Evolutionary conservation across 2,113 vertebrate genomes (phyloP).

Genomic region (Platichthys stellatus): DNA sequence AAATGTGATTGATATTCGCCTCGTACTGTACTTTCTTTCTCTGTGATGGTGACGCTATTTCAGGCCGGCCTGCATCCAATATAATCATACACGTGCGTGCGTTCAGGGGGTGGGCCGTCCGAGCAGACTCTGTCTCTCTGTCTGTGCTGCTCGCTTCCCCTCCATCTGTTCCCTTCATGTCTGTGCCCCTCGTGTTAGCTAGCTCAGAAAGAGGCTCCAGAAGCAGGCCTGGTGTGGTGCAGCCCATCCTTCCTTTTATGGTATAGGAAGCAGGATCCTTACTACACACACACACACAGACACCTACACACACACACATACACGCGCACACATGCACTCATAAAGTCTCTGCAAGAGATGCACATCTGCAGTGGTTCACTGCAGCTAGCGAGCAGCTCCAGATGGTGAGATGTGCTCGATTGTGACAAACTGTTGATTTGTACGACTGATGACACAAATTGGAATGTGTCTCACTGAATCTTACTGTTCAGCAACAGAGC

Average conservation of each 20-base stretch:
- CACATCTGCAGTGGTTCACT: slow-evolving; percentile 56
- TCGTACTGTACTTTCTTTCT: slow-evolving; percentile 63
- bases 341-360: slow-evolving; percentile 37
- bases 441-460: slow-evolving; percentile 2
- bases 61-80: slow-evolving; percentile 31
- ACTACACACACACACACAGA: neutral
- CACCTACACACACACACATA: neutral
- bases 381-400: slow-evolving; percentile 35
- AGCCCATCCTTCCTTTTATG: slow-evolving; percentile 75
- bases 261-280: slow-evolving; percentile 56
- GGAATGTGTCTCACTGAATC: neutral
- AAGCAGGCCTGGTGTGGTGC: slow-evolving; percentile 59
- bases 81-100: slow-evolving; percentile 33
- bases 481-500: slow-evolving; percentile 10
- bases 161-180: slow-evolving; percentile 60
- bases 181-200: slow-evolving; percentile 53
- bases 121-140: slow-evolving; percentile 16
- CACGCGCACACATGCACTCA: slow-evolving; percentile 24
- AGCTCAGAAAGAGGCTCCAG: slow-evolving; percentile 55
- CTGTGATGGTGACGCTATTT: slow-evolving; percentile 44
- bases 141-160: slow-evolving; percentile 32
- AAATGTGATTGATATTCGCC: slow-evolving; percentile 74
- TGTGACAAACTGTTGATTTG: slow-evolving; percentile 27
- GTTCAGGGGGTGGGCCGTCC: slow-evolving; percentile 13
- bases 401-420: slow-evolving; percentile 1